Percentiles rank a stretch among this genome's conserved stretches.
These are phyloP conservation scores for Drosophila melanocephala DNA, from an alignment of 2,888 invertebrate species.

Conservation along the genomic window DNA sequence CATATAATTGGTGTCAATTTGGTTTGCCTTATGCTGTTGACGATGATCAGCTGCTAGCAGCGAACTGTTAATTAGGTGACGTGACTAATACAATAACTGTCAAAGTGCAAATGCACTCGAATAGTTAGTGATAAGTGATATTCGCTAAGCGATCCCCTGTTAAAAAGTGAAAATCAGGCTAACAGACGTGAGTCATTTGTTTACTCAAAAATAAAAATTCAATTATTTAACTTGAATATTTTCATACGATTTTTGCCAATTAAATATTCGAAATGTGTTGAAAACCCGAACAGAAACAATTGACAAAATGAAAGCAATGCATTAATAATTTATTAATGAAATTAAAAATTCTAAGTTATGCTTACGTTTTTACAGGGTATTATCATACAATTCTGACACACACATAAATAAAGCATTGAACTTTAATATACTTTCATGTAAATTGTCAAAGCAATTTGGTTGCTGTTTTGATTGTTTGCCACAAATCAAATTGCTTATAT, in stretches of 20 bases:
- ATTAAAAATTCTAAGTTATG: not conserved
- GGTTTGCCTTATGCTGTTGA: slow-evolving; percentile 10
- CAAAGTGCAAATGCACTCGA: slow-evolving; percentile 27
- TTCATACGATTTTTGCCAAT: not conserved
- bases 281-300: not conserved
- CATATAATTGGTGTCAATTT: slow-evolving; percentile 75
- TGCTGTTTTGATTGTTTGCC: slow-evolving; percentile 27
- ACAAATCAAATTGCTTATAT: slow-evolving; percentile 33
- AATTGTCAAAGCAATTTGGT: slow-evolving; percentile 27
- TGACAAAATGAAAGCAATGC: not conserved
- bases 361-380: no score
- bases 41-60: slow-evolving; percentile 29
- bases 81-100: slow-evolving; percentile 33
- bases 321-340: not conserved
- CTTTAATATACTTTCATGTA: slow-evolving; percentile 17
- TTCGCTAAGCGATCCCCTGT: not conserved
- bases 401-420: slow-evolving; percentile 28
- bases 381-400: slow-evolving; percentile 4
- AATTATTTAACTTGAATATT: not conserved
- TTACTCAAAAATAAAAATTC: not conserved
- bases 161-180: not conserved
- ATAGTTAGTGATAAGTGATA: not conserved
- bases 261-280: not conserved
- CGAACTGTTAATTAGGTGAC: slow-evolving; percentile 42
- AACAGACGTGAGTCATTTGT: not conserved